Evolutionary conservation across 2,113 vertebrate species (phyloP).

Genomic region (Recurvirostra avosetta): DNA sequence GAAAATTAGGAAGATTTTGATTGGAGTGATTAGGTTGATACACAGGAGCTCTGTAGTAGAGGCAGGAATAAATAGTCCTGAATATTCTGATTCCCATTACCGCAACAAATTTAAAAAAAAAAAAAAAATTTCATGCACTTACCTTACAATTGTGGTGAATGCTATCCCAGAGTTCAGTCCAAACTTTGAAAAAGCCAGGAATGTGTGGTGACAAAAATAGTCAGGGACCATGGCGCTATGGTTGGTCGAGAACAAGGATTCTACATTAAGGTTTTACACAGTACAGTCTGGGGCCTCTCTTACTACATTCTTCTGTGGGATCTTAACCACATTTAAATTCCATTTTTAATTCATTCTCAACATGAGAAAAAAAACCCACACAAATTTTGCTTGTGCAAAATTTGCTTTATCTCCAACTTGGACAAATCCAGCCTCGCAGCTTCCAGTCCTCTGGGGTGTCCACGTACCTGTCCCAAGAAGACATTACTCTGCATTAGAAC

Average conservation of each 20-base stretch:
- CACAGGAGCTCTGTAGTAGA: background rate
- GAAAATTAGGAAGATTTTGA: background rate
- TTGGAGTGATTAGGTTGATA: background rate
- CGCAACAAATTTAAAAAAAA: background rate
- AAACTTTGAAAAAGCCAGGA: background rate
- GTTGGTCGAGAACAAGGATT: background rate
- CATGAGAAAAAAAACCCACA: background rate
- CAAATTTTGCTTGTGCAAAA: background rate
- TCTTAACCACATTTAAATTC: background rate
- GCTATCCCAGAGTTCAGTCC: background rate
- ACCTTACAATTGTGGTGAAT: background rate
- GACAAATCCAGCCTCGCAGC: background rate
- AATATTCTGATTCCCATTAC: background rate
- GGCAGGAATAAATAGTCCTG: background rate
- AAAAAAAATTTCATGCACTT: background rate
- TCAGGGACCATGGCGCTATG: background rate
- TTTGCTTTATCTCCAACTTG: background rate
- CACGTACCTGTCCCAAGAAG: background rate
- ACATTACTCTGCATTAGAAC: background rate
- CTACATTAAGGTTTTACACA: background rate
- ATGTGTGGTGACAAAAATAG: background rate
- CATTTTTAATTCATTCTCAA: background rate
- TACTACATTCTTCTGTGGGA: background rate
- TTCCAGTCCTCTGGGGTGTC: background rate
- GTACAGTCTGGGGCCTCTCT: background rate